Conservation (phyloP, 2,888 invertebrate species). For the Diplolepis rosae region DNA sequence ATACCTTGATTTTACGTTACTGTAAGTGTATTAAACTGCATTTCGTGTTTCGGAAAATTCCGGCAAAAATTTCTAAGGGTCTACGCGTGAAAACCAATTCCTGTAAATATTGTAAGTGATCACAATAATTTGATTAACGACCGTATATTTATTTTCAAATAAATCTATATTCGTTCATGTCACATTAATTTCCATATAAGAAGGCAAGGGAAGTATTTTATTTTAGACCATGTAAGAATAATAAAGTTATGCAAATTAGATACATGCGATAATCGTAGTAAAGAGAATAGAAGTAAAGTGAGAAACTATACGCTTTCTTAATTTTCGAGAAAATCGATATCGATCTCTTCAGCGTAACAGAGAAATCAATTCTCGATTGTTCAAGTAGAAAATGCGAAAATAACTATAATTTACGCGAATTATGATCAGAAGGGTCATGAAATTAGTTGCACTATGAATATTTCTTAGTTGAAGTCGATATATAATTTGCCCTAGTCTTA, state of each 20-base stretch:
- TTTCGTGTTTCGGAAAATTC: too few relatives aligned
- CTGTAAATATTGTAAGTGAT: too few relatives aligned
- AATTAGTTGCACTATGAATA: conserved; percentile 51
- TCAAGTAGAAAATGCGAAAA: conserved; percentile 49
- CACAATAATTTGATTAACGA: too few relatives aligned
- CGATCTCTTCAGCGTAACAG: background rate
- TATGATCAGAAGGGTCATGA: conserved; percentile 51
- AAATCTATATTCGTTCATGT: too few relatives aligned
- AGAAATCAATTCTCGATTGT: background rate
- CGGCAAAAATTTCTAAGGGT: too few relatives aligned
- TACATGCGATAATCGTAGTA: background rate
- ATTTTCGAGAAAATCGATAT: background rate
- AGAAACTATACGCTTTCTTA: background rate
- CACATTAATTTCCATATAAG: too few relatives aligned
- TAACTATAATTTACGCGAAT: conserved; percentile 54
- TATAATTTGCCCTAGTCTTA: conserved; percentile 37
- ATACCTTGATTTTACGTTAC: too few relatives aligned
- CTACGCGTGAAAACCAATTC: too few relatives aligned
- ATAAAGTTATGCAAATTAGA: background rate
- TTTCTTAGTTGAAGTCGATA: conserved; percentile 40
- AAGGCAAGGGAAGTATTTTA: too few relatives aligned
- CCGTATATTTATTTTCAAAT: too few relatives aligned
- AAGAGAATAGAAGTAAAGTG: background rate
- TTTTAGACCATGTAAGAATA: too few relatives aligned
- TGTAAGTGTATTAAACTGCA: too few relatives aligned